Percentiles rank a stretch among this genome's conserved stretches.
Conservation (phyloP, 2,797 vertebrate genomes). For the Enteromius thamalakanensis region DNA sequence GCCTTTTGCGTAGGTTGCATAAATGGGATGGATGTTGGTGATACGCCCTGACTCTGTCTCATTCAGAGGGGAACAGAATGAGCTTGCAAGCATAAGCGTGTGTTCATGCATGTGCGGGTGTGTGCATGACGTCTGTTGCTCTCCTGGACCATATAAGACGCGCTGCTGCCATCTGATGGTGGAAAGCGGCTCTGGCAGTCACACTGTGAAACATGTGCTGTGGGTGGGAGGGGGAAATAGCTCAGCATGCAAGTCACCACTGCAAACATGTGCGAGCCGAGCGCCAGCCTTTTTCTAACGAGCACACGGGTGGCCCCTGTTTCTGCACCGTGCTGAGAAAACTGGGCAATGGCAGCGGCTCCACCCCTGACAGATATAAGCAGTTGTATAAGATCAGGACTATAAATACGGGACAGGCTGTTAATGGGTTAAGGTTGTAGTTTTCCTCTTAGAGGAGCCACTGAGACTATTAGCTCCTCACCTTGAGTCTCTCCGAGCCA, state of each 20-base stretch:
- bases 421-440: slow-evolving; percentile 15
- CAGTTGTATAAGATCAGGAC: slow-evolving; percentile 67
- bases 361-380: slow-evolving; percentile 42
- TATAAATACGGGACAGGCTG: slow-evolving; percentile 58
- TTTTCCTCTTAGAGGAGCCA: neutral
- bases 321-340: slow-evolving; percentile 49
- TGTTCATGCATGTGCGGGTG: slow-evolving; percentile 26
- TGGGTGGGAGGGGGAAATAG: slow-evolving; percentile 38
- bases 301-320: slow-evolving; percentile 60
- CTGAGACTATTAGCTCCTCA: neutral
- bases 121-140: neutral
- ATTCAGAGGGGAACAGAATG: slow-evolving; percentile 8
- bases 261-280: slow-evolving; percentile 64
- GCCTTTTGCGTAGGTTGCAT: slow-evolving; percentile 38
- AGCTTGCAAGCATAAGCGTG: slow-evolving; percentile 5
- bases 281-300: neutral
- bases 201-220: slow-evolving; percentile 67
- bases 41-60: slow-evolving; percentile 6
- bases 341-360: slow-evolving; percentile 53
- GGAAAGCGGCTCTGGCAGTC: slow-evolving; percentile 49
- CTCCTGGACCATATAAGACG: neutral
- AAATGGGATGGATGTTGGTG: slow-evolving; percentile 45
- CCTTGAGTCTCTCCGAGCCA: neutral
- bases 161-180: slow-evolving; percentile 59
- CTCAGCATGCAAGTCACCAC: slow-evolving; percentile 51